Conservation (phyloP, 2,797 vertebrate species). For the Darevskia nairensis region DNA sequence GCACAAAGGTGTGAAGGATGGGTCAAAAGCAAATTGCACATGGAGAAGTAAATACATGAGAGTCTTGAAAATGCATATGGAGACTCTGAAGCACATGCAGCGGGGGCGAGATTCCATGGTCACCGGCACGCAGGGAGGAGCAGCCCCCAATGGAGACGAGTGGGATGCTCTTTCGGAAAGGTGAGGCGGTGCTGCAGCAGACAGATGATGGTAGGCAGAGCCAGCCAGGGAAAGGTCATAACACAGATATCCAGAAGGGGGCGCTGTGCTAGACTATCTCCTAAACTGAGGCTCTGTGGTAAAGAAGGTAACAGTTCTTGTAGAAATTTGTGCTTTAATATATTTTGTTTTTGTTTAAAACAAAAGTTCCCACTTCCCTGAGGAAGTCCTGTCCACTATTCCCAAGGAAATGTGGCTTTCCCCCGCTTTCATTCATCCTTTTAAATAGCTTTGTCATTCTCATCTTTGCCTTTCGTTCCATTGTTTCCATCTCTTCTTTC, state of each 20-base stretch:
- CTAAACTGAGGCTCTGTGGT: constrained; percentile 69
- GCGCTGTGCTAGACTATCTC: constrained; percentile 54
- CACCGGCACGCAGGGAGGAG: fast-evolving
- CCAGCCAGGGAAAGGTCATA: constrained; percentile 15
- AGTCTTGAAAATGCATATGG: constrained; percentile 61
- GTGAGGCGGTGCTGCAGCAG: constrained; percentile 22
- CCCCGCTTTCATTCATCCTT: constrained; percentile 55
- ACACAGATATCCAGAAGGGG: constrained; percentile 47
- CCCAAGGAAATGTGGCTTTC: constrained; percentile 53
- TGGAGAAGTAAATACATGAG: constrained; percentile 56
- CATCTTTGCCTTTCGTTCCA: constrained; percentile 50
- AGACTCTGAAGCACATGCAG: constrained; percentile 71
- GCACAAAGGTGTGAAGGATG: constrained; percentile 4
- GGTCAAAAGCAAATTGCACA: constrained; percentile 60
- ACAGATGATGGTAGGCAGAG: neutral
- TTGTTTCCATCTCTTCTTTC: constrained; percentile 52
- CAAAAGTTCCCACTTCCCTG: constrained; percentile 73
- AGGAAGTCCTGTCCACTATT: constrained; percentile 70
- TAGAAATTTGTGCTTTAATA: constrained; percentile 87
- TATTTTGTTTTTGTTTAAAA: constrained; percentile 74
- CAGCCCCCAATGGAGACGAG: fast-evolving
- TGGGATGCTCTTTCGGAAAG: constrained; percentile 4
- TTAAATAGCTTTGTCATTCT: constrained; percentile 59
- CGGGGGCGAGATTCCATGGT: constrained; percentile 23
- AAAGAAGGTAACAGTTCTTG: constrained; percentile 81